Conservation (phyloP, 2,888 invertebrate genomes). For the Deilephila porcellus region DNA sequence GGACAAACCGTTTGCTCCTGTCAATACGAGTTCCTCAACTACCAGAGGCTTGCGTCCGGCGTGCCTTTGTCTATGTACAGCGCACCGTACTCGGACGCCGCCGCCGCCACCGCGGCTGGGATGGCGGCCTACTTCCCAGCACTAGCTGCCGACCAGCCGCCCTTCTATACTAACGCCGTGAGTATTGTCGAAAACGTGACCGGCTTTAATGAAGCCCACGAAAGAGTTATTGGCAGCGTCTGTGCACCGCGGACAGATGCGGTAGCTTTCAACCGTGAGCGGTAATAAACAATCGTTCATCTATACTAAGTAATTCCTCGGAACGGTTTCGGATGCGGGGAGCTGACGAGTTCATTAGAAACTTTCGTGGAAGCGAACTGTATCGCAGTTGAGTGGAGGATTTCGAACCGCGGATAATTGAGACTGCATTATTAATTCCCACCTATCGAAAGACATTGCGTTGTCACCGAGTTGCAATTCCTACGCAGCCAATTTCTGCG, state of each 20-base stretch:
- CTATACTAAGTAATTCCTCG: neutral
- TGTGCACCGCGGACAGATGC: neutral
- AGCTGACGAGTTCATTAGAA: neutral
- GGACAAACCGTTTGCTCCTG: conserved; percentile 96
- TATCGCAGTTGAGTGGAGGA: too few species aligned
- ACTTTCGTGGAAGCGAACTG: neutral
- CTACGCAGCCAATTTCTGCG: conserved; percentile 38
- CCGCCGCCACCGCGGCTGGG: conserved; percentile 88
- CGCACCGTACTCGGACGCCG: conserved; percentile 90
- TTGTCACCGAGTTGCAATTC: conserved; percentile 38
- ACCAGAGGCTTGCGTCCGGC: conserved; percentile 91
- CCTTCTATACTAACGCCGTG: conserved; percentile 93
- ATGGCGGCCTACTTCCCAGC: conserved; percentile 95
- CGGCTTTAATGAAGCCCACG: conserved; percentile 1
- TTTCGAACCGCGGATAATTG: neutral
- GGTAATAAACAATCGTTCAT: conserved; percentile 5
- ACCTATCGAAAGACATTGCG: conserved; percentile 26
- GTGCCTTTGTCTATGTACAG: conserved; percentile 93
- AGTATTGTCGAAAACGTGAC: conserved; percentile 69
- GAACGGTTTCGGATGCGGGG: neutral
- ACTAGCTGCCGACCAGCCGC: conserved; percentile 93
- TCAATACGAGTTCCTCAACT: conserved; percentile 94
- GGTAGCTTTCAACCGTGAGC: conserved; percentile 4
- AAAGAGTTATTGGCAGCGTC: conserved; percentile 27
- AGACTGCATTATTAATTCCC: conserved; percentile 8